These are phyloP conservation scores for Salarias fasciatus DNA, from an alignment of 2,797 vertebrate genomes.

Conservation along the genomic window DNA sequence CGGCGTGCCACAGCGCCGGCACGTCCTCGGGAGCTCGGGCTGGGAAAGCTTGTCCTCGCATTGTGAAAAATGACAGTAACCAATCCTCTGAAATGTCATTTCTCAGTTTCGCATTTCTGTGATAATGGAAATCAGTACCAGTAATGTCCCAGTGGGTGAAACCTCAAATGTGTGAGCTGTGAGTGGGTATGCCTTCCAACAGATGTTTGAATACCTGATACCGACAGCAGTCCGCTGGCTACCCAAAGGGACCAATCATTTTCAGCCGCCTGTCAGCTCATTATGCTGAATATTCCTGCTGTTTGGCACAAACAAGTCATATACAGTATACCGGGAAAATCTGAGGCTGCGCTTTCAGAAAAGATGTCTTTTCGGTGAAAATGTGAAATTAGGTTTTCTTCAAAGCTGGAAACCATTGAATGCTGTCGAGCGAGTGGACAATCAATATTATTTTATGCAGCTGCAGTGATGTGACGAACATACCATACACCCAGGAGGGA, in stretches of 20 bases:
- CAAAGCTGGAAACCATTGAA: too few relatives aligned
- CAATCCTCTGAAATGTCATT: slow-evolving; percentile 64
- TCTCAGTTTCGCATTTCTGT: slow-evolving; percentile 71
- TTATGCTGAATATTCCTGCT: slow-evolving; percentile 59
- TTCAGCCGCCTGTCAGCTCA: slow-evolving; percentile 67
- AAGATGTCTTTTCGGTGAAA: slow-evolving; percentile 14
- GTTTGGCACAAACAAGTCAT: slow-evolving; percentile 47
- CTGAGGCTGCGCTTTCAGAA: slow-evolving; percentile 31
- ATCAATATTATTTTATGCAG: too few relatives aligned
- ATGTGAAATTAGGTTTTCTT: not conserved
- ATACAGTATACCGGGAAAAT: slow-evolving; percentile 45
- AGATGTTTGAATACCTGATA: slow-evolving; percentile 73
- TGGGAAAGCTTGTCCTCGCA: slow-evolving; percentile 24
- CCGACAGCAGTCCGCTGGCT: slow-evolving; percentile 54
- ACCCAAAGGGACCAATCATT: slow-evolving; percentile 80
- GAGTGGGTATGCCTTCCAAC: slow-evolving; percentile 55
- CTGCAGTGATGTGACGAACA: not conserved
- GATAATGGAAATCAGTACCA: slow-evolving; percentile 68
- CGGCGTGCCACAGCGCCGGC: slow-evolving; percentile 18
- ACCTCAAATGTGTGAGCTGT: slow-evolving; percentile 62
- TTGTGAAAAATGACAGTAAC: slow-evolving; percentile 66
- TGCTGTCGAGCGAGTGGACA: too few relatives aligned
- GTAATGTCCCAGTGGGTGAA: slow-evolving; percentile 60
- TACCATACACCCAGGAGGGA: not conserved
- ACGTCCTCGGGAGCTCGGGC: slow-evolving; percentile 21